phyloP scores from a whole-genome alignment of 1,140 invertebrate genomes.

The Dinothrombium tinctorium region DNA sequence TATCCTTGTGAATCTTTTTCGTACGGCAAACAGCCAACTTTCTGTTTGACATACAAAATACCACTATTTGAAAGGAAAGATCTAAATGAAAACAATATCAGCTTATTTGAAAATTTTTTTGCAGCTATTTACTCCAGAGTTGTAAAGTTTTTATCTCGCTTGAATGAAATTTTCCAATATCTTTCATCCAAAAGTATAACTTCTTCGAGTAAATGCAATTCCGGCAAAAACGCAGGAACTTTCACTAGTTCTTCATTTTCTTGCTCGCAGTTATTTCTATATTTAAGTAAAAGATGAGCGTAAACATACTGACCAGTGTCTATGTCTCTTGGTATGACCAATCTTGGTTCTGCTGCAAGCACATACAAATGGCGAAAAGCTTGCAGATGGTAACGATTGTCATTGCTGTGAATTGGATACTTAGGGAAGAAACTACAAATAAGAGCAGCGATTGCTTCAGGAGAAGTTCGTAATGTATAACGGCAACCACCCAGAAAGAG shows the following conservation, averaged over 20 bases:
- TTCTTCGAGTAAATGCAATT: constrained; percentile 44
- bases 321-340: constrained; percentile 64
- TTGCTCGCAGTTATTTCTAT: constrained; percentile 26
- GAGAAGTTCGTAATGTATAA: constrained; percentile 57
- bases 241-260: constrained; percentile 30
- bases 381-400: constrained; percentile 87
- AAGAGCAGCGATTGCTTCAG: constrained; percentile 58
- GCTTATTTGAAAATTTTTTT: neutral
- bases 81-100: constrained; percentile 8
- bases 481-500: constrained; percentile 67
- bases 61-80: constrained; percentile 39
- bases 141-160: constrained; percentile 56
- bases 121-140: constrained; percentile 34
- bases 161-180: constrained; percentile 66
- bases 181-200: constrained; percentile 24
- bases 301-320: constrained; percentile 51
- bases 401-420: constrained; percentile 82
- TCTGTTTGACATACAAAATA: constrained; percentile 58
- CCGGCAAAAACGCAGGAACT: constrained; percentile 65
- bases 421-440: constrained; percentile 85
- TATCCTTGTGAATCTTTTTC: constrained; percentile 48
- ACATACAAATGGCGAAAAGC: constrained; percentile 87
- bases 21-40: constrained; percentile 65
- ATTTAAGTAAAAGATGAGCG: constrained; percentile 39
- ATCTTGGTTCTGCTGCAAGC: constrained; percentile 59